These are phyloP conservation scores for Isichthys henryi DNA, from an alignment of 2,113 vertebrate species.

Conservation along the genomic window DNA sequence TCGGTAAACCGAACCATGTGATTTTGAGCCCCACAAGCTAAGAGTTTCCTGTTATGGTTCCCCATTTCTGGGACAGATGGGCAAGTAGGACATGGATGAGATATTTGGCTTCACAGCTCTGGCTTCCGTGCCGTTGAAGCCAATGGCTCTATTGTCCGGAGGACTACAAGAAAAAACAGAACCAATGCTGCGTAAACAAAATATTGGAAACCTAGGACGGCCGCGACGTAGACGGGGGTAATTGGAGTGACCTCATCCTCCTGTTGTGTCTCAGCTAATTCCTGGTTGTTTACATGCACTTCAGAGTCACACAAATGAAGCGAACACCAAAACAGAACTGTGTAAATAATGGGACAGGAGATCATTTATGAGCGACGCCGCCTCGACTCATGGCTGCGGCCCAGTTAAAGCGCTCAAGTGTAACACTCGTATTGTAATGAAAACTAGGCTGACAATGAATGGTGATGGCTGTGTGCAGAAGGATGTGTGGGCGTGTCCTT, in stretches of 20 bases:
- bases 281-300: neutral
- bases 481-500: neutral
- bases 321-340: neutral
- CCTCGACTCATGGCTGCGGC: neutral
- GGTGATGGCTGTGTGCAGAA: neutral
- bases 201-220: neutral
- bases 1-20: neutral
- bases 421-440: neutral
- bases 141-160: neutral
- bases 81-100: neutral
- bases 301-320: neutral
- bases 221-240: neutral
- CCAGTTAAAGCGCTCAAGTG: neutral
- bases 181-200: neutral
- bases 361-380: neutral
- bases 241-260: neutral
- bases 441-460: neutral
- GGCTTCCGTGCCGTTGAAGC: neutral
- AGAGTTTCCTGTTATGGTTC: neutral
- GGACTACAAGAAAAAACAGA: neutral
- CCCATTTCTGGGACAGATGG: neutral
- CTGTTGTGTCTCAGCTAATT: neutral
- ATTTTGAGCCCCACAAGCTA: neutral
- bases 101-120: neutral
- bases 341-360: neutral